Conservation (phyloP, 2,113 vertebrate genomes). For the Herpailurus yagouaroundi region DNA sequence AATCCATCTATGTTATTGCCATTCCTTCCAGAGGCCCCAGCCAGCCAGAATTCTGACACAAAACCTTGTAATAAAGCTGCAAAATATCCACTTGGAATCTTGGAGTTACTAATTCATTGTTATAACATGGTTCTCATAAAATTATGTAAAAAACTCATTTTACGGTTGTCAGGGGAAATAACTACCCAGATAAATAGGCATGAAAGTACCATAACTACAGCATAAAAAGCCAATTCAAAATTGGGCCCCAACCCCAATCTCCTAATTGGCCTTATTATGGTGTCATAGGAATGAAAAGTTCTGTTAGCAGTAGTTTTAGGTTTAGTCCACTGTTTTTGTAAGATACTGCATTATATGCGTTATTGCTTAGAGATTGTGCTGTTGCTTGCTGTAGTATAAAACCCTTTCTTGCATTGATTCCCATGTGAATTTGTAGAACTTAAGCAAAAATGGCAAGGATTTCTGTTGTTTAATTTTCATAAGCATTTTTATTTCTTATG, state of each 20-base stretch:
- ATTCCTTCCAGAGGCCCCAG: not conserved
- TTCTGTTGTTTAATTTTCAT: constrained; percentile 51
- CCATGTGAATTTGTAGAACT: constrained; percentile 34
- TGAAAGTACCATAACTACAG: constrained; percentile 34
- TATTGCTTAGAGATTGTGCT: constrained; percentile 54
- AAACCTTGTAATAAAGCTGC: constrained; percentile 50
- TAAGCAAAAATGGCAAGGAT: constrained; percentile 49
- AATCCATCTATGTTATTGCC: not conserved
- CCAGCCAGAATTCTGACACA: constrained; percentile 44
- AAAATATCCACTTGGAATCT: constrained; percentile 50
- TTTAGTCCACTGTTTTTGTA: constrained; percentile 7
- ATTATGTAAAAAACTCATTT: constrained; percentile 75
- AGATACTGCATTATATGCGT: not conserved
- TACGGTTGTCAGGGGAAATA: constrained; percentile 61
- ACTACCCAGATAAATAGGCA: constrained; percentile 54
- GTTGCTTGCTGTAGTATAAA: constrained; percentile 30
- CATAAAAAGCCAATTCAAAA: constrained; percentile 33
- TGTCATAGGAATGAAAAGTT: constrained; percentile 53
- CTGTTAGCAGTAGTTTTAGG: constrained; percentile 42
- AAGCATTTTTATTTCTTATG: constrained; percentile 36
- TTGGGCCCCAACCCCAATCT: not conserved
- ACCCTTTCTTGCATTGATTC: constrained; percentile 58
- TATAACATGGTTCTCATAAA: constrained; percentile 69
- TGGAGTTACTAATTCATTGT: constrained; percentile 69
- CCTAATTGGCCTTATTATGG: constrained; percentile 55